phyloP scores from a whole-genome alignment of 2,113 vertebrate species.

The Podocnemis expansa region DNA sequence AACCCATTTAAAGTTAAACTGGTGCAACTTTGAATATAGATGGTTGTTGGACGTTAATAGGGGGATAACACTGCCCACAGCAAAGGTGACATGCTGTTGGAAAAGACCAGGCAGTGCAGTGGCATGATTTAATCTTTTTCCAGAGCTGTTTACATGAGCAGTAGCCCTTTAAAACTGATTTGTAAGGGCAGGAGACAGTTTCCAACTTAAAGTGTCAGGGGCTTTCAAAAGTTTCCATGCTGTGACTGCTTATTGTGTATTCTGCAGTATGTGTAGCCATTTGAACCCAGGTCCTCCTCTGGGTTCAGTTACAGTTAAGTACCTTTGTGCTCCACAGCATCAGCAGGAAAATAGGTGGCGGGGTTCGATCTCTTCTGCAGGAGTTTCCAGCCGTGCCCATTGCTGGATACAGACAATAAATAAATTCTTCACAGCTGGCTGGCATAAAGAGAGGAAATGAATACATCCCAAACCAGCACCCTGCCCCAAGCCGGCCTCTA shows the following conservation, averaged over 20 bases:
- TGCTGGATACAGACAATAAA: accelerated
- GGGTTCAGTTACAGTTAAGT: neutral
- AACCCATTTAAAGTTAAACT: neutral
- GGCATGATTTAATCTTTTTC: neutral
- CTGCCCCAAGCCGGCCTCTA: accelerated
- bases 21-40: neutral
- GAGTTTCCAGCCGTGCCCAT: accelerated
- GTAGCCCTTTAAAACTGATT: constrained; percentile 35
- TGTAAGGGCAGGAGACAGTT: neutral
- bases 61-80: neutral
- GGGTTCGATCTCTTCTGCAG: accelerated
- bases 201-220: neutral
- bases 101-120: neutral
- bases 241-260: neutral
- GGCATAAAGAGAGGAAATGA: neutral
- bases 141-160: constrained; percentile 9
- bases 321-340: neutral
- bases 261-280: neutral
- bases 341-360: accelerated
- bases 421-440: neutral
- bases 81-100: neutral
- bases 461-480: neutral
- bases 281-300: neutral
- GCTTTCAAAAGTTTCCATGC: neutral
- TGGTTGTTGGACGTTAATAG: accelerated